Base-by-base conservation (phyloP, 2,888 invertebrate species). In the Monoplex corrugatus region DNA sequence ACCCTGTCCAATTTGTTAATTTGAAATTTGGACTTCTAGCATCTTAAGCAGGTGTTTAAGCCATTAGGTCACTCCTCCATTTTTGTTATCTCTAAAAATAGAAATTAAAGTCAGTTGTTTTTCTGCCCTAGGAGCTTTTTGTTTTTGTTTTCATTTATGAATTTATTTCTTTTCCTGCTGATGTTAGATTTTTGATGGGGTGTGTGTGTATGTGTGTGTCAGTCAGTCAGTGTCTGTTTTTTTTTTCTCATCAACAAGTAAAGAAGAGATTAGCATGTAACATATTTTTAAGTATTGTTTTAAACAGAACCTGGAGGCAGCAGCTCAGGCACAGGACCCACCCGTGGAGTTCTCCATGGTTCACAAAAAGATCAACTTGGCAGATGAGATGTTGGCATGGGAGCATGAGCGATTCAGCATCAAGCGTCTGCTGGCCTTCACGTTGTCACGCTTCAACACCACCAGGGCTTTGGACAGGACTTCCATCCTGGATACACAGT, bases 341-440 rank as follows among this genome's bases (percentile, higher is more conserved):
- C 93, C 93, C 10, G 93, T 93, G 0, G 89, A 92, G 82, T 94
- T 95, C 85, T 93, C 93, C 40, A 94, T 95, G 95, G 93, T 95
- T 13, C 99, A 99, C 95, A 99, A 99, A 96, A 99, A 99, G 97
- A 99, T 99, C 93, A 99, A 99, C 96, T 96, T 99, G 88, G 98
- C 98, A 0, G 98, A 99, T 87, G 98, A 98, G 92, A 97, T 97
- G 89, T 96, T 99, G 45, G 98, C 98, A 0, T 99, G 99, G 99
- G 99, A 99, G 95, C 99, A 99, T 95, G 99, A 99, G 96, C 97
- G 98, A 92, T 99, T 98, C 96, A 99, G 98, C 95, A 98, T 99
- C 93, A 97, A 98, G 92, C 97, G 99, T 91, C 97, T 99, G 94
- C 98, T 98, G 0, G 99, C 99, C 0, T 98, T 99, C 95, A 99